Evolutionary conservation across 2,888 invertebrate genomes (phyloP).

Genomic region (Boloria selene): DNA sequence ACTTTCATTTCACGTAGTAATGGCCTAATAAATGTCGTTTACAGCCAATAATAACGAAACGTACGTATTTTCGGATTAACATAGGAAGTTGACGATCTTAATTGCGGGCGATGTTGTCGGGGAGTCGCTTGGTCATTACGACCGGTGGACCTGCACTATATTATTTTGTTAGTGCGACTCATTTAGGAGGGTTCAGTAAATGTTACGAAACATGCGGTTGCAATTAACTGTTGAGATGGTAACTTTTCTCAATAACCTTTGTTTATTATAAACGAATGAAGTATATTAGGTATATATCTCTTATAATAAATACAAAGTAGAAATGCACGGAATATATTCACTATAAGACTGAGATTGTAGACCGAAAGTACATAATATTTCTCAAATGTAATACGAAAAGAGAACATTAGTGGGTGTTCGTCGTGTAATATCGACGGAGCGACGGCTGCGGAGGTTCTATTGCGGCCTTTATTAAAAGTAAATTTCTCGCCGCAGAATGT

Average conservation of each 20-base stretch:
- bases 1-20: slow-evolving; percentile 53
- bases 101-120: slow-evolving; percentile 66
- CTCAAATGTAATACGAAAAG: slow-evolving; percentile 75
- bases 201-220: slow-evolving; percentile 48
- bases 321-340: slow-evolving; percentile 41
- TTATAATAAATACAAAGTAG: not conserved
- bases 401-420: slow-evolving; percentile 77
- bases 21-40: slow-evolving; percentile 57
- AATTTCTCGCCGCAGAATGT: slow-evolving; percentile 76
- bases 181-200: slow-evolving; percentile 68
- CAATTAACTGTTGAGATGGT: slow-evolving; percentile 41
- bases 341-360: slow-evolving; percentile 67
- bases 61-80: slow-evolving; percentile 80
- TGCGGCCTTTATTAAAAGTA: slow-evolving; percentile 79
- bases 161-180: slow-evolving; percentile 70
- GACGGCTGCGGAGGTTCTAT: slow-evolving; percentile 71
- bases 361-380: slow-evolving; percentile 75
- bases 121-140: slow-evolving; percentile 67
- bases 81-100: slow-evolving; percentile 77
- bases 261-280: not conserved
- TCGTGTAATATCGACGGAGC: slow-evolving; percentile 69
- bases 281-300: not conserved
- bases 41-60: slow-evolving; percentile 76
- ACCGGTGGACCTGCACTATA: slow-evolving; percentile 65
- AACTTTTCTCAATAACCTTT: slow-evolving; percentile 15